Percentiles rank a stretch among this genome's conserved stretches.
Evolutionary conservation across 2,797 vertebrate species (phyloP).

Genomic region (Poecile montanus): DNA sequence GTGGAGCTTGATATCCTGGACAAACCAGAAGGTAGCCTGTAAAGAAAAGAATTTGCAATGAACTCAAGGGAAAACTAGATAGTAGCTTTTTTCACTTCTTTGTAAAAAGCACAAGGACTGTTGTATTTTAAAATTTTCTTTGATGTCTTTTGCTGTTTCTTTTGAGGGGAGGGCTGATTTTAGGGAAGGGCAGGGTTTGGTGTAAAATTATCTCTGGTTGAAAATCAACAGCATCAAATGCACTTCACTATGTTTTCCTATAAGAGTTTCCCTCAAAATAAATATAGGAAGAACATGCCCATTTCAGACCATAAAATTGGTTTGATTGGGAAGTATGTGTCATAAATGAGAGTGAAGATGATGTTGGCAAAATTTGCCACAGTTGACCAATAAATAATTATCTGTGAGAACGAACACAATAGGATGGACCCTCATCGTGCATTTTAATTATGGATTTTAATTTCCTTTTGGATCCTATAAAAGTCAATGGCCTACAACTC

Average conservation of each 20-base stretch:
- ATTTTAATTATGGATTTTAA: conserved; percentile 54
- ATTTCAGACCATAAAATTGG: conserved; percentile 31
- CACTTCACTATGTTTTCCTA: background rate
- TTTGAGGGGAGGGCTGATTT: accelerated
- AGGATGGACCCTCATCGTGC: conserved; percentile 1
- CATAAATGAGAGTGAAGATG: conserved; percentile 44
- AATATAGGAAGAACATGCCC: background rate
- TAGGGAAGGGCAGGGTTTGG: accelerated
- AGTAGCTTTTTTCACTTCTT: background rate
- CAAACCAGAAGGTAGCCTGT: background rate
- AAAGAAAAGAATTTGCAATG: background rate
- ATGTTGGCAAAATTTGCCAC: conserved; percentile 20
- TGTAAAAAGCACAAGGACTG: background rate
- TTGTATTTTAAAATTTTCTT: background rate
- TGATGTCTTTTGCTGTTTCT: accelerated
- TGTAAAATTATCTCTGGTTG: background rate
- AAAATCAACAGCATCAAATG: background rate
- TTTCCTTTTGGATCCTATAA: conserved; percentile 46
- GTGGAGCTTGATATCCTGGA: background rate
- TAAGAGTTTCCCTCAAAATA: background rate
- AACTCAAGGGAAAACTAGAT: background rate
- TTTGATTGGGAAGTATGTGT: conserved; percentile 6
- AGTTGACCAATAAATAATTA: conserved; percentile 52
- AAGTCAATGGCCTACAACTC: conserved; percentile 9
- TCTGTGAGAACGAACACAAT: background rate